Base-by-base conservation (phyloP, 1,140 invertebrate genomes). In the Amyelois transitella region DNA sequence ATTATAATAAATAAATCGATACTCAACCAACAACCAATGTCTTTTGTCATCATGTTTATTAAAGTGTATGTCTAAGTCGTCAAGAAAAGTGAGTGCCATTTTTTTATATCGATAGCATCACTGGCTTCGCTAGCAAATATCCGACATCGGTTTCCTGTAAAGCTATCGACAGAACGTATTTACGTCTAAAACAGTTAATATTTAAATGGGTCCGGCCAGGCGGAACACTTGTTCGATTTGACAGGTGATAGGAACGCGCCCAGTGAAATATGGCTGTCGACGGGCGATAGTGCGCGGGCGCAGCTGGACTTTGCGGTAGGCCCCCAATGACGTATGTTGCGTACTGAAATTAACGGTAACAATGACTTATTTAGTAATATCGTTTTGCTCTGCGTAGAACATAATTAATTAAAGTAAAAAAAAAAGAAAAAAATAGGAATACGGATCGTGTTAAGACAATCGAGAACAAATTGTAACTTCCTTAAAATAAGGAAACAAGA, bases 171-270 rank as follows among this genome's bases (percentile, higher is more conserved):
- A 67, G 61, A 55, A 59, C 62, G 63, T 76, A 75, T 80, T 82
- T 73, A 58, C 69, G 73, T 77, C 71, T 69, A 70, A 72, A 77
- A 81, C 68, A 61, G 69, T 76, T 75, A 73, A 75, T 77, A 82
- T 81, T 82, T 82, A 83, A 86, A 82, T 86, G 73, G 78, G 79
- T 72, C 71, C 53, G 59, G 65, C 53, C 67, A 72, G 75, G 76
- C 69, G 74, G 72, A 79, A 83, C 77, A 83, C 77, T 86, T 83
- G 82, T 75, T 72, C 69, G 78, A 80, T 86, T 76, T 83, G 80
- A 86, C 80, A 82, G 75, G 78, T 83, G 80, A 86, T 86, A 86
- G 74, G 62, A 62, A 58, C 55, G 51, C 19, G 51, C 43, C 67
- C 66, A 38, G 77, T 84, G 73, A 86, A 83, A 83, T 86, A 86